Evolutionary conservation across 2,113 vertebrate species (phyloP).

Genomic region (Cephalopholis sonnerati): DNA sequence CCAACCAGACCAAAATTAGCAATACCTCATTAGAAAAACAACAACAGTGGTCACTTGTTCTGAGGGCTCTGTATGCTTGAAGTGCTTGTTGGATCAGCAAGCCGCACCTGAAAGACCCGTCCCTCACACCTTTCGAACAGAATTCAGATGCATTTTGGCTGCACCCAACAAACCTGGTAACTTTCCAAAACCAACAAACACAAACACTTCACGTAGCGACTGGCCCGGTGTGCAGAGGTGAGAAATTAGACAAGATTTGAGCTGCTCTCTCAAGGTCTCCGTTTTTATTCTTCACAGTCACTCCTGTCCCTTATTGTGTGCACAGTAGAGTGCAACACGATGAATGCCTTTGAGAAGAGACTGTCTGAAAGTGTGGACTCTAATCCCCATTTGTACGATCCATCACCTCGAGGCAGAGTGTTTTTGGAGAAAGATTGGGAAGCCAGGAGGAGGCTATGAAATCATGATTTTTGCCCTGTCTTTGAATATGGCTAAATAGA

Average conservation of each 20-base stretch:
- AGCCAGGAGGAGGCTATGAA: background rate
- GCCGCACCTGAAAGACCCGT: background rate
- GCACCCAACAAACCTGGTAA: background rate
- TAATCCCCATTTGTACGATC: no score
- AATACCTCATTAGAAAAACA: background rate
- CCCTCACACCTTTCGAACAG: background rate
- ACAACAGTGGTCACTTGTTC: background rate
- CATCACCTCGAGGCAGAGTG: fast-evolving
- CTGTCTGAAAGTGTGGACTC: background rate
- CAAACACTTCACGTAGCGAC: background rate
- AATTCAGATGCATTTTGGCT: background rate
- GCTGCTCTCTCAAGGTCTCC: no score
- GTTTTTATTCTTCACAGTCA: background rate
- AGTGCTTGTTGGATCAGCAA: background rate
- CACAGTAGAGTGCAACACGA: background rate
- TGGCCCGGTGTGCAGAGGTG: no score
- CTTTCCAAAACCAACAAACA: background rate
- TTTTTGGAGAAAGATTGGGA: background rate
- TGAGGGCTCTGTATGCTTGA: background rate
- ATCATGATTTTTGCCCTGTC: background rate
- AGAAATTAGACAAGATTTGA: no score
- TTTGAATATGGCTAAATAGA: background rate
- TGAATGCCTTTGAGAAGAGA: background rate
- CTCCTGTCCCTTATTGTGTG: background rate
- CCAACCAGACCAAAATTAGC: background rate